Evolutionary conservation across 2,113 vertebrate species (phyloP).

Genomic region (Halcyon malimbica): DNA sequence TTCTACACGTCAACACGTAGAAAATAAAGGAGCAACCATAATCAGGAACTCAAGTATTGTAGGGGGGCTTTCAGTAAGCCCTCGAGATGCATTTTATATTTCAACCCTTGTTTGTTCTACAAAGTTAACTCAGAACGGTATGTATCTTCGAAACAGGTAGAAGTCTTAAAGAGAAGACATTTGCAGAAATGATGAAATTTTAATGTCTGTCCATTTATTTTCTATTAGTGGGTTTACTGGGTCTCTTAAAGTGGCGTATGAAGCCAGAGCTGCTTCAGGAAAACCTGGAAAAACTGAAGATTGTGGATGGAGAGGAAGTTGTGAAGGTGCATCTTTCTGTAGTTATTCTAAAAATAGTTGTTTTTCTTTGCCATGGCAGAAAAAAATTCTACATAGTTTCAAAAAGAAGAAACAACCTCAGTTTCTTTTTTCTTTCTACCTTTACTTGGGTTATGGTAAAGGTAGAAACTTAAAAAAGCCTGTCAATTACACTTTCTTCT

Average conservation of each 20-base stretch:
- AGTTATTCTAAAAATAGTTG: background rate
- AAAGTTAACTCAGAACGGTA: constrained; percentile 98
- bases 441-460: background rate
- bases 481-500: background rate
- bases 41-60: constrained; percentile 82
- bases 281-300: constrained; percentile 93
- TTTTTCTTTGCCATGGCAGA: background rate
- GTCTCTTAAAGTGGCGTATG: constrained; percentile 95
- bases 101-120: constrained; percentile 97
- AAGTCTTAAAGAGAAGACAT: background rate
- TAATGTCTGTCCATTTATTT: background rate
- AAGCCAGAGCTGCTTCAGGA: constrained; percentile 90
- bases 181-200: background rate
- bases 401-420: background rate
- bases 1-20: constrained; percentile 80
- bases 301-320: constrained; percentile 97
- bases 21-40: constrained; percentile 80
- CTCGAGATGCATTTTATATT: constrained; percentile 90
- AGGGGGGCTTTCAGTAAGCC: constrained; percentile 89
- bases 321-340: constrained; percentile 84
- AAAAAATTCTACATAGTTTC: background rate
- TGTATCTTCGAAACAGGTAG: background rate
- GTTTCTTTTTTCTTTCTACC: no score
- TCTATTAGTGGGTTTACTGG: constrained; percentile 88
- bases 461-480: background rate